Evolutionary conservation across 2,113 vertebrate genomes (phyloP), one percentile per base, ranked within the genome.

Genomic region (Corythornis madagascariensis): DNA sequence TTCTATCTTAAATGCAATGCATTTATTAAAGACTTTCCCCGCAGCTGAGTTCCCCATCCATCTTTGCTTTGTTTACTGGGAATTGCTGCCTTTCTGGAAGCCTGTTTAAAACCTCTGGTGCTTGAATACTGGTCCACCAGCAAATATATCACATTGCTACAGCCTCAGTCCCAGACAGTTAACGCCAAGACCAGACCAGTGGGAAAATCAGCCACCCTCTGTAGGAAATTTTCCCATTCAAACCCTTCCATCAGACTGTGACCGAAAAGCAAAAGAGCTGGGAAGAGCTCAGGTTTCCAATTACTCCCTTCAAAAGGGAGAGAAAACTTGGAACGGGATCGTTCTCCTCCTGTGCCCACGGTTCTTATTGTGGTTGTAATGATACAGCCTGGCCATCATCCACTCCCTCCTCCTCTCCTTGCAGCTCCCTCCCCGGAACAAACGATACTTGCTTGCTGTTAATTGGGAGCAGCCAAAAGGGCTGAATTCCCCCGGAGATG

Each of bases 381-480:
- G 82, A 87, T 97, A 63, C 86, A 88, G 59, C 67, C 60, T 97
- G 86, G 75, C 69, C 86, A 50, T 38, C 88, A 22, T 82, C 94
- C 89, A 94, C 89, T 35, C 43, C 60, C 45, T 81, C 77, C 89
- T 93, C 24, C 87, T 74, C 29, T 75, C 94, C 92, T 94, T 25
- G 43, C 71, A 92, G 92, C 88, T 92, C 79, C 70, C 84, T 89
- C 75, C 65, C 35, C 11, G 91, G 91, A 90, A 91, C 90, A 96
- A 94, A 84, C 8, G 76, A 86, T 63, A 86, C 83, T 82, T 74
- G 93, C 83, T 91, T 80, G 86, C 89, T 6, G 67, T 95, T 96
- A 75, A 96, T 93, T 96, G 80, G 92, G 64, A 96, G 84, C 89
- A 84, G 76, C 87, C 64, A 75, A 97, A 96, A 94, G 69, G 94